phyloP scores from a whole-genome alignment of 2,113 vertebrate genomes.

The Gracilinanus agilis region DNA sequence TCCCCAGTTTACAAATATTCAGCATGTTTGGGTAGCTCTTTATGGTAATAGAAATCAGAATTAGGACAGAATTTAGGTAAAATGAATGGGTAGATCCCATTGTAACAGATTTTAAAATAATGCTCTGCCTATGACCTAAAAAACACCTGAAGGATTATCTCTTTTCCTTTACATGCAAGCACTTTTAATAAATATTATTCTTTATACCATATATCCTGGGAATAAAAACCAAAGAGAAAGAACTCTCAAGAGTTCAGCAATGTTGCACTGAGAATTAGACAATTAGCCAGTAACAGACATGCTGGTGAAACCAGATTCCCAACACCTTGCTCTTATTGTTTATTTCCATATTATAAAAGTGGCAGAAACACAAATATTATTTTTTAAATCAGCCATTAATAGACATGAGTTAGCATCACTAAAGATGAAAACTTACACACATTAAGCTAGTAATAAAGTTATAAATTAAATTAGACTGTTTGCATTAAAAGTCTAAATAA shows the following conservation, averaged over 20 bases:
- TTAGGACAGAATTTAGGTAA: conserved; percentile 19
- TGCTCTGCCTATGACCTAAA: background rate
- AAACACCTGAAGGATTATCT: conserved; percentile 6
- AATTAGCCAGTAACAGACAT: background rate
- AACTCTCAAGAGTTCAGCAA: background rate
- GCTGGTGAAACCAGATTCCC: background rate
- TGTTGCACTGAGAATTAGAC: background rate
- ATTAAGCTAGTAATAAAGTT: background rate
- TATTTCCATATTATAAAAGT: conserved; percentile 19
- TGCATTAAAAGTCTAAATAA: conserved; percentile 1
- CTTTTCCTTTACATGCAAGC: background rate
- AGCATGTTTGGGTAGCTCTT: conserved; percentile 38
- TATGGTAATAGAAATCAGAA: conserved; percentile 1
- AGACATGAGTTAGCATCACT: background rate
- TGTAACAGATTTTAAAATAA: background rate
- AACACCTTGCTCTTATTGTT: conserved; percentile 8
- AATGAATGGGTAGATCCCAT: background rate
- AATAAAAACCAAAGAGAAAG: background rate
- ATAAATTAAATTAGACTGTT: conserved; percentile 6
- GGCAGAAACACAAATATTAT: conserved; percentile 18
- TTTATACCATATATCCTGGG: conserved; percentile 8
- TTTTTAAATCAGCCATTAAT: background rate
- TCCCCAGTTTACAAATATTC: background rate
- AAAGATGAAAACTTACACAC: background rate
- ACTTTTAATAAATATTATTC: conserved; percentile 30